Conservation (phyloP, 2,888 invertebrate species). For the Polydrusus tereticollis region DNA sequence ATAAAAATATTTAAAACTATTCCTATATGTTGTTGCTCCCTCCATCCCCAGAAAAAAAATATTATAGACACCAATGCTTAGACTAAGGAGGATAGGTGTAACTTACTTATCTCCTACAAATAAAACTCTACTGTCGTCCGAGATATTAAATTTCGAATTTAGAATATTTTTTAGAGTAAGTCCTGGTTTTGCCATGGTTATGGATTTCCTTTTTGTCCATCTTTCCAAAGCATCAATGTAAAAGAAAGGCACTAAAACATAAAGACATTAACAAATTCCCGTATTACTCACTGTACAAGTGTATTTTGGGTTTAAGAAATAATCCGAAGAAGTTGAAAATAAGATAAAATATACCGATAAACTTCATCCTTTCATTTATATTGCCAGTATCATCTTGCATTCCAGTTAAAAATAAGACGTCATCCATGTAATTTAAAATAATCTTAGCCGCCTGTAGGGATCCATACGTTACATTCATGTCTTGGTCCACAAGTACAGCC, state of each 20-base stretch:
- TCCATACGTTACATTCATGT: slow-evolving; percentile 21
- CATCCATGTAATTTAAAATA: slow-evolving; percentile 30
- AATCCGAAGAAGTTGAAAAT: neutral
- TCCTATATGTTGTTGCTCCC: too few relatives aligned
- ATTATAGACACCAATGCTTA: neutral
- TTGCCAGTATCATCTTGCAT: slow-evolving; percentile 23
- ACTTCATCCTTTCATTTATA: neutral
- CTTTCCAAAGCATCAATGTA: slow-evolving; percentile 29
- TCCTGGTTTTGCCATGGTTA: slow-evolving; percentile 20
- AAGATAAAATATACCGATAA: neutral
- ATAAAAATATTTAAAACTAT: too few relatives aligned
- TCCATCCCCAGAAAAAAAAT: neutral
- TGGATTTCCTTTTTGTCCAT: slow-evolving; percentile 19
- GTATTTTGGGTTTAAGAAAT: neutral
- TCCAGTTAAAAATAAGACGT: slow-evolving; percentile 30
- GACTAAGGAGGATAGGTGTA: neutral
- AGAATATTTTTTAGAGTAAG: slow-evolving; percentile 9
- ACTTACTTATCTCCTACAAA: slow-evolving; percentile 33
- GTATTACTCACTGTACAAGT: too few relatives aligned
- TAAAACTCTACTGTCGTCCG: slow-evolving; percentile 25
- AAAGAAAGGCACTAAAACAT: slow-evolving; percentile 15
- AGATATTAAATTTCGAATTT: slow-evolving; percentile 10
- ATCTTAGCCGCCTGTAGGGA: slow-evolving; percentile 28
- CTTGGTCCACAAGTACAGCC: slow-evolving; percentile 26
- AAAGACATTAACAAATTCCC: neutral